Evolutionary conservation across 2,888 invertebrate genomes (phyloP).

Genomic region (Andrena dorsata): DNA sequence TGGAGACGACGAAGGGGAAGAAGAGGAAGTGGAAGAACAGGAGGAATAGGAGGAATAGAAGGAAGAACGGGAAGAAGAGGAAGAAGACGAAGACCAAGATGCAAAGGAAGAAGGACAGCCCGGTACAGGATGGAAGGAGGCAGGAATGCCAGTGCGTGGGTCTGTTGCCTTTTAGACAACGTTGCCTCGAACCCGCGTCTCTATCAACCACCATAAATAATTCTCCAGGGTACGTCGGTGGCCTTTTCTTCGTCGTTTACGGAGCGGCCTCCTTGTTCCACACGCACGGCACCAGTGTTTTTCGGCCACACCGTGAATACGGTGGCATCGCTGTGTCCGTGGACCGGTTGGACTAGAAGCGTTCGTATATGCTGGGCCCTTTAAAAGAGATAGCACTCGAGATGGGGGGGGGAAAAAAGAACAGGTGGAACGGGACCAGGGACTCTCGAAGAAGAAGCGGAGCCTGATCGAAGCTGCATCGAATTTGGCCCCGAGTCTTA

Average conservation of each 20-base stretch:
- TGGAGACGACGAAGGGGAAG: slow-evolving; percentile 34
- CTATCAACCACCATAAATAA: slow-evolving; percentile 85
- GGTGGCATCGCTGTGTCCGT: slow-evolving; percentile 66
- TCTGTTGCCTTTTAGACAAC: slow-evolving; percentile 82
- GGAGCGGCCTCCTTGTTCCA: slow-evolving; percentile 36
- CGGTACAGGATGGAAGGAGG: slow-evolving; percentile 67
- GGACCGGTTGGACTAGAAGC: slow-evolving; percentile 74
- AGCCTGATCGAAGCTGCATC: slow-evolving; percentile 68
- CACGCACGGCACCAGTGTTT: slow-evolving; percentile 54
- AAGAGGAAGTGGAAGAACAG: slow-evolving; percentile 25
- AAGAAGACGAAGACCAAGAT: slow-evolving; percentile 36
- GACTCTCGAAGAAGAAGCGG: slow-evolving; percentile 49
- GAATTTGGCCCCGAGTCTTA: slow-evolving; percentile 68
- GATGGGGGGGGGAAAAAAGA: slow-evolving; percentile 64
- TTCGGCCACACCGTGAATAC: slow-evolving; percentile 70
- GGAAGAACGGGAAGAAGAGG: slow-evolving; percentile 30
- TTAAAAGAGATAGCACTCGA: slow-evolving; percentile 75
- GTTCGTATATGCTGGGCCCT: slow-evolving; percentile 65
- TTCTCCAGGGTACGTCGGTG: slow-evolving; percentile 72
- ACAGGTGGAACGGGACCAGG: slow-evolving; percentile 59
- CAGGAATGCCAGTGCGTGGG: slow-evolving; percentile 83
- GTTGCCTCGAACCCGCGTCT: slow-evolving; percentile 82
- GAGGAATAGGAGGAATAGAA: slow-evolving; percentile 21
- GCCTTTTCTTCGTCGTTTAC: slow-evolving; percentile 44
- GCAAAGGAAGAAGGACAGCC: slow-evolving; percentile 40